Evolutionary conservation across 2,797 vertebrate species (phyloP).

Genomic region (Tadarida brasiliensis): DNA sequence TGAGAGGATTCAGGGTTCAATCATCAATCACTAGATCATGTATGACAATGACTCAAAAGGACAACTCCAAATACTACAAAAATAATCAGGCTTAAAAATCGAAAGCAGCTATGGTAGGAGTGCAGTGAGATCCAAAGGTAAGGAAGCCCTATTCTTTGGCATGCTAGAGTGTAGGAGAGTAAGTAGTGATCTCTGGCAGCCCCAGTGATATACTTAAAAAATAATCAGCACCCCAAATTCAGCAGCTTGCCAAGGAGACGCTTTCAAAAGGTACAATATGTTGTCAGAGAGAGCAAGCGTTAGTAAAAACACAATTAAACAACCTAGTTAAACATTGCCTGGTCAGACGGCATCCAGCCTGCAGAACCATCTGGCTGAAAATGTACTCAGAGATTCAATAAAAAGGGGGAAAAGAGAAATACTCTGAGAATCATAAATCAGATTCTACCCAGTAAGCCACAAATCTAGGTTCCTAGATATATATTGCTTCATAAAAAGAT

Average conservation of each 20-base stretch:
- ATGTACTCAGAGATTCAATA: constrained; percentile 63
- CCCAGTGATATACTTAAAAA: constrained; percentile 35
- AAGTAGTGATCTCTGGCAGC: constrained; percentile 31
- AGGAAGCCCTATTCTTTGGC: background rate
- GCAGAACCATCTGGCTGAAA: constrained; percentile 79
- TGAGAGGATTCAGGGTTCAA: background rate
- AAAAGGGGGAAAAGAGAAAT: background rate
- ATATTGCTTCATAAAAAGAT: constrained; percentile 32
- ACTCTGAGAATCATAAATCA: constrained; percentile 72
- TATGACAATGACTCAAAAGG: background rate
- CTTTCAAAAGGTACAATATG: constrained; percentile 66
- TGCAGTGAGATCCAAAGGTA: background rate
- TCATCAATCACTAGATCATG: background rate
- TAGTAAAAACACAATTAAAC: constrained; percentile 80
- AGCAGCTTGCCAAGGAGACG: constrained; percentile 66
- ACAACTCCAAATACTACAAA: background rate
- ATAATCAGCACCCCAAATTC: constrained; percentile 12
- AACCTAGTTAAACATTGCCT: constrained; percentile 73
- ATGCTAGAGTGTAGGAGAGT: background rate
- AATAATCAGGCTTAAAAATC: constrained; percentile 24
- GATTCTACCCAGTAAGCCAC: constrained; percentile 60
- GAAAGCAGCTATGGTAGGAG: background rate
- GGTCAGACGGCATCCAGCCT: constrained; percentile 76
- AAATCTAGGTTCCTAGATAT: constrained; percentile 49
- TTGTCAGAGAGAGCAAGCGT: constrained; percentile 75